Evolutionary conservation across 1,140 invertebrate genomes (phyloP).

Genomic region (Drosophila triauraria): DNA sequence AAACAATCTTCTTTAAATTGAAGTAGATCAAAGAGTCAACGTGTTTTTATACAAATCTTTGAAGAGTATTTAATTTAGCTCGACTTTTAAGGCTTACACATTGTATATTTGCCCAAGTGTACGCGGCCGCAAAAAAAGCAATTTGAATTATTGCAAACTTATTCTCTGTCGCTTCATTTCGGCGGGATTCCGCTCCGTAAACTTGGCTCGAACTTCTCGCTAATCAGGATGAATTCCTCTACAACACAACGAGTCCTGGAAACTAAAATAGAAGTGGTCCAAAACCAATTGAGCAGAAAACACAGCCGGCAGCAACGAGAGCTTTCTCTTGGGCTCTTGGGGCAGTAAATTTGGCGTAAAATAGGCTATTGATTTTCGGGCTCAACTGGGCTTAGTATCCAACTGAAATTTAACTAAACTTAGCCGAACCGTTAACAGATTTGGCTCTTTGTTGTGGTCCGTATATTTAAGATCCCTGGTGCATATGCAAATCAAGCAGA

Average conservation of each 20-base stretch:
- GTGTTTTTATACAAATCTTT: not conserved
- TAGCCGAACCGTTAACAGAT: constrained; percentile 28
- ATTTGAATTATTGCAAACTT: constrained; percentile 48
- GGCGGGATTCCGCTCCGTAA: constrained; percentile 21
- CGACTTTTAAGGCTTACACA: not conserved
- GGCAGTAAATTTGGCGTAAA: constrained; percentile 54
- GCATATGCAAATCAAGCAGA: constrained; percentile 18
- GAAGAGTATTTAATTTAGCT: not conserved
- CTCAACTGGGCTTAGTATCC: constrained; percentile 13
- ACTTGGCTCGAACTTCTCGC: constrained; percentile 35
- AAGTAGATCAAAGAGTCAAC: too few relatives aligned
- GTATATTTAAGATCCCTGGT: constrained; percentile 19
- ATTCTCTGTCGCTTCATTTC: constrained; percentile 27
- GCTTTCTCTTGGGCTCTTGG: constrained; percentile 18
- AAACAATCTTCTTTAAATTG: too few relatives aligned
- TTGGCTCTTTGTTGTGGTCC: constrained; percentile 31
- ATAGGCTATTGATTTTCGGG: constrained; percentile 54
- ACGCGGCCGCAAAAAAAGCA: not conserved
- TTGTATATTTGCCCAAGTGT: not conserved
- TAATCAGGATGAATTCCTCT: constrained; percentile 38
- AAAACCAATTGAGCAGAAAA: constrained; percentile 57
- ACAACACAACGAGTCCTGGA: not conserved
- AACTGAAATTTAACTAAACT: constrained; percentile 46
- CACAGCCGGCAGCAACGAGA: constrained; percentile 7
- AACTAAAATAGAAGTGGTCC: constrained; percentile 44